phyloP scores from a whole-genome alignment of 2,113 vertebrate genomes.

The Hemiprocne comata region DNA sequence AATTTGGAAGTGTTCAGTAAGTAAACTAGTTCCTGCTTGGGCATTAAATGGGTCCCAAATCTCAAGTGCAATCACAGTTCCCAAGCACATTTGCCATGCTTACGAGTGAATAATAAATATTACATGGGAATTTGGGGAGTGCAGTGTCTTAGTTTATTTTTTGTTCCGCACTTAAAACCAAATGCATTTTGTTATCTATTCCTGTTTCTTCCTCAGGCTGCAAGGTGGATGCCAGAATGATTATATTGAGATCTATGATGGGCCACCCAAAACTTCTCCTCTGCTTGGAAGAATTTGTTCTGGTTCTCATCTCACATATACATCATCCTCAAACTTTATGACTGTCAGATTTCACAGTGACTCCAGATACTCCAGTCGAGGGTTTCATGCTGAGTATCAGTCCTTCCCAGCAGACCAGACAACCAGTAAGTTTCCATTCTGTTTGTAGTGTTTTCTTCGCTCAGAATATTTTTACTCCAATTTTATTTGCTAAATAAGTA shows the following conservation, averaged over 20 bases:
- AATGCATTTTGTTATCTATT: not conserved
- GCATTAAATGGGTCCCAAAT: not conserved
- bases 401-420: slow-evolving; percentile 23
- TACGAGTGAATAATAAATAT: not conserved
- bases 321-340: slow-evolving; percentile 73
- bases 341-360: slow-evolving; percentile 66
- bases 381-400: slow-evolving; percentile 58
- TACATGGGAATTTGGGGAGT: not conserved
- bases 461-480: not conserved
- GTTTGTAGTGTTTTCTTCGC: not conserved
- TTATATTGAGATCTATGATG: slow-evolving; percentile 74
- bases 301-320: not conserved
- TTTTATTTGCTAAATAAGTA: not conserved
- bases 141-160: not conserved
- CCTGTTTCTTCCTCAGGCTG: slow-evolving; percentile 44
- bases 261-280: slow-evolving; percentile 58
- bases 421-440: slow-evolving; percentile 52
- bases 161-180: not conserved
- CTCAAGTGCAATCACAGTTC: not conserved
- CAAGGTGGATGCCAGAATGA: slow-evolving; percentile 46
- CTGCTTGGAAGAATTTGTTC: slow-evolving; percentile 66
- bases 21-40: not conserved
- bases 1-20: slow-evolving; percentile 65
- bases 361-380: not conserved
- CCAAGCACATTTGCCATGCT: not conserved